Base-by-base conservation (phyloP, 2,888 invertebrate genomes). In the Eurytoma californica region DNA sequence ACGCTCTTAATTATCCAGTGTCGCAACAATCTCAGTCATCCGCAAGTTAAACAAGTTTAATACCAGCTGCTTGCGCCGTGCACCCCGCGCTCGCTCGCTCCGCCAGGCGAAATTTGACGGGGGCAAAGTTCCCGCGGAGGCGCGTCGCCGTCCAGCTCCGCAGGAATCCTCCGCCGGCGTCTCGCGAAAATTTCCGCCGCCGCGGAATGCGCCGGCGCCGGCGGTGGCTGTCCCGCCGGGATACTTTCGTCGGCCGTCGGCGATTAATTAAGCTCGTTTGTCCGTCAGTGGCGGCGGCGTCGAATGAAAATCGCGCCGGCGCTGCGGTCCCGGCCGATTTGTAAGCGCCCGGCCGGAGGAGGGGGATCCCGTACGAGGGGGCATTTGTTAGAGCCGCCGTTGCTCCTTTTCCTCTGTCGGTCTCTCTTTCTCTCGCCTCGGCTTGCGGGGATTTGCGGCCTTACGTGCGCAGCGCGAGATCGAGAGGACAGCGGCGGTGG, bases 271-370 rank as follows among this genome's bases (percentile, higher is more conserved):
- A 87, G 85, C 84, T 87, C 87, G 87, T 88, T 88, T 88, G 88
- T 87, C 83, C 86, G 83, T 73, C 84, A 84, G 49, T 66, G 82
- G 82, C 80, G 84, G 49, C 61, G 82, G 82, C 80, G 84, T 82
- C 81, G 85, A 85, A 86, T 87, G 84, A 86, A 39, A 88, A 87
- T 88, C 86, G 86, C 82, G 83, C 82, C 80, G 83, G 88, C 86
- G 88, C 86, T 87, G 88, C 86, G 88, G 88, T 88, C 86, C 84
- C 83, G 82, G 81, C 84, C 88, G 86, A 88, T 88, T 88, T 87
- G 87, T 88, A 87, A 86, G 86, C 24, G 24, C 24, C 1, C 88
- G n/a, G n/a, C 85, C 84, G 83, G n/a, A 51, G 18, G 51, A 24
- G n/a, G 60, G 18, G 60, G 24, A 2, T 2, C 2, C 39, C 47